phyloP scores from a whole-genome alignment of 2,888 invertebrate species.

The Himalopsyche anomala region DNA sequence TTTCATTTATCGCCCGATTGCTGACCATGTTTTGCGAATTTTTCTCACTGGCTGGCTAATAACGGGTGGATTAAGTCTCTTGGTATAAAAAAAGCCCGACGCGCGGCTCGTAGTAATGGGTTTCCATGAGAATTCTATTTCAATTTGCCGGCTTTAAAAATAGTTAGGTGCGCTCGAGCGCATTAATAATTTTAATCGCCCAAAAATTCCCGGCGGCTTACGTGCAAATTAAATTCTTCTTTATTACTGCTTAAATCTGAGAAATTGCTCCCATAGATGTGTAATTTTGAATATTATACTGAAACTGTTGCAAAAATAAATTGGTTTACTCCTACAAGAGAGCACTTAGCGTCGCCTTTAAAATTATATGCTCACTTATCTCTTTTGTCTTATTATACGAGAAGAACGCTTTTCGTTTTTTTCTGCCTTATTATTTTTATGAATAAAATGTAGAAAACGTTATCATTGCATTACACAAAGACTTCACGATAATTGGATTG shows the following conservation, averaged over 20 bases:
- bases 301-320: slow-evolving; percentile 54
- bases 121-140: slow-evolving; percentile 55
- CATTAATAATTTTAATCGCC: slow-evolving; percentile 64
- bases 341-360: slow-evolving; percentile 46
- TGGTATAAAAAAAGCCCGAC: neutral
- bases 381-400: slow-evolving; percentile 37
- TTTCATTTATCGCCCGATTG: slow-evolving; percentile 46
- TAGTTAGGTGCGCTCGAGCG: slow-evolving; percentile 60
- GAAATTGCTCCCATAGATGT: slow-evolving; percentile 59
- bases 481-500: slow-evolving; percentile 51
- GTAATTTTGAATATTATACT: slow-evolving; percentile 57
- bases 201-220: slow-evolving; percentile 60
- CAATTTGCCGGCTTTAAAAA: slow-evolving; percentile 64
- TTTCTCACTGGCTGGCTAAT: slow-evolving; percentile 50
- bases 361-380: slow-evolving; percentile 41
- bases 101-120: slow-evolving; percentile 50
- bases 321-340: slow-evolving; percentile 49
- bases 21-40: slow-evolving; percentile 48
- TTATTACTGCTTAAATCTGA: slow-evolving; percentile 63
- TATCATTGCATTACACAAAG: slow-evolving; percentile 47
- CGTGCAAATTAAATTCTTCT: slow-evolving; percentile 64
- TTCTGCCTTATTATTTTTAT: slow-evolving; percentile 41
- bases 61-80: slow-evolving; percentile 58
- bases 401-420: slow-evolving; percentile 3
- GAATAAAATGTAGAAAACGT: slow-evolving; percentile 49